These are phyloP conservation scores for Empis livida DNA, from an alignment of 2,888 invertebrate species.

Conservation along the genomic window DNA sequence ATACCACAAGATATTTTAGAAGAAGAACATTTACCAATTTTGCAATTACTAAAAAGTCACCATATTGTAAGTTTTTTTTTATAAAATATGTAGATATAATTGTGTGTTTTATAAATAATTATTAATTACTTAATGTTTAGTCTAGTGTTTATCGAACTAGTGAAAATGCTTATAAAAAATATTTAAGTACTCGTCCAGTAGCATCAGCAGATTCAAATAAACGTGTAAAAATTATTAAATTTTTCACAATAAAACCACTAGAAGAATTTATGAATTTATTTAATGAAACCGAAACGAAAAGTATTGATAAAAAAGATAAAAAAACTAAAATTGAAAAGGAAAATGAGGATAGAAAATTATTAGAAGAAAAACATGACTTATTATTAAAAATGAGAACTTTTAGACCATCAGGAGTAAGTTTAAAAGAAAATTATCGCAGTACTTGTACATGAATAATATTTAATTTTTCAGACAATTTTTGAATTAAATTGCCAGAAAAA, in stretches of 20 bases:
- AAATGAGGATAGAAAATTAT: slow-evolving; percentile 23
- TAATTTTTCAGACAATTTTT: slow-evolving; percentile 72
- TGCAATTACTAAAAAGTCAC: slow-evolving; percentile 57
- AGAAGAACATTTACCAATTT: slow-evolving; percentile 64
- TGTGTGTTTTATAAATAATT: background rate
- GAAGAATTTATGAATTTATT: slow-evolving; percentile 26
- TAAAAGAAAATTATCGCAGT: background rate
- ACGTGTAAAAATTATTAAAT: slow-evolving; percentile 64
- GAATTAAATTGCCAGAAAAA: slow-evolving; percentile 76
- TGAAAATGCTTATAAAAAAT: slow-evolving; percentile 83
- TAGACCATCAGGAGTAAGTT: slow-evolving; percentile 29
- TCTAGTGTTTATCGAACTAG: slow-evolving; percentile 56
- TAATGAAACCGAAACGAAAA: slow-evolving; percentile 33
- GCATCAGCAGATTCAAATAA: slow-evolving; percentile 84
- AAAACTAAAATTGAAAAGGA: slow-evolving; percentile 29
- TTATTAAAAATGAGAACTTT: slow-evolving; percentile 29
- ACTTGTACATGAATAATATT: background rate
- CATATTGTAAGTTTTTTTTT: slow-evolving; percentile 55
- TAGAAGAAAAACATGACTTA: slow-evolving; percentile 29
- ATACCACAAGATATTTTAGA: slow-evolving; percentile 74
- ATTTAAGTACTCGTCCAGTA: slow-evolving; percentile 71
- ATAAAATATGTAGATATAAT: slow-evolving; percentile 1
- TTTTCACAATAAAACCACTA: slow-evolving; percentile 43
- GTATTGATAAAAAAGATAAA: slow-evolving; percentile 30
- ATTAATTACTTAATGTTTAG: slow-evolving; percentile 30